Evolutionary conservation across 2,113 vertebrate species (phyloP).

Genomic region (Mormoops blainvillei): DNA sequence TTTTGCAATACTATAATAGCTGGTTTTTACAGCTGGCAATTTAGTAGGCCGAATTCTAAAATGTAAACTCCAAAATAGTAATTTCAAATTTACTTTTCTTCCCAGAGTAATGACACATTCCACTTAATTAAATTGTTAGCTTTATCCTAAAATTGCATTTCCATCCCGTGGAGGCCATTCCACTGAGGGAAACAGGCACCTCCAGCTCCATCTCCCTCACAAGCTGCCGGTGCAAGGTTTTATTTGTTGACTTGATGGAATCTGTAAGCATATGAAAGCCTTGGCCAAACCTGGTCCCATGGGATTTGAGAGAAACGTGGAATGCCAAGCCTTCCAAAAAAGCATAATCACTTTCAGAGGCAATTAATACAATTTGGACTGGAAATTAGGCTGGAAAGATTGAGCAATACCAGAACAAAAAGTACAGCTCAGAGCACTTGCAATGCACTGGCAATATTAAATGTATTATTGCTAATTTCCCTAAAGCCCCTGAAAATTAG

Average conservation of each 20-base stretch:
- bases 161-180: neutral
- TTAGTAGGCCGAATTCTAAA: conserved; percentile 19
- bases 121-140: conserved; percentile 18
- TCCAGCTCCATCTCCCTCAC: neutral
- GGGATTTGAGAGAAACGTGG: conserved; percentile 19
- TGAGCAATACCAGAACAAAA: conserved; percentile 34
- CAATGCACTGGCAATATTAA: neutral
- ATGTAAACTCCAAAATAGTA: neutral
- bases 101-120: neutral
- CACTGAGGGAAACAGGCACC: neutral
- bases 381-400: conserved; percentile 37
- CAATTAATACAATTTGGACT: conserved; percentile 48
- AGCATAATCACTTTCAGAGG: conserved; percentile 40
- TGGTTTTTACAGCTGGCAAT: neutral
- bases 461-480: conserved; percentile 35
- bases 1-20: neutral
- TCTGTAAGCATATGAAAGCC: conserved; percentile 29
- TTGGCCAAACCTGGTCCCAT: conserved; percentile 11
- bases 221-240: neutral
- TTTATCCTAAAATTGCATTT: conserved; percentile 24
- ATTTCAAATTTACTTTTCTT: conserved; percentile 39
- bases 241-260: conserved; percentile 51
- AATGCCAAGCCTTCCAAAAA: conserved; percentile 51
- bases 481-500: conserved; percentile 6
- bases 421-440: neutral